phyloP scores from a whole-genome alignment of 2,888 invertebrate genomes.

The Melanotus villosus region DNA sequence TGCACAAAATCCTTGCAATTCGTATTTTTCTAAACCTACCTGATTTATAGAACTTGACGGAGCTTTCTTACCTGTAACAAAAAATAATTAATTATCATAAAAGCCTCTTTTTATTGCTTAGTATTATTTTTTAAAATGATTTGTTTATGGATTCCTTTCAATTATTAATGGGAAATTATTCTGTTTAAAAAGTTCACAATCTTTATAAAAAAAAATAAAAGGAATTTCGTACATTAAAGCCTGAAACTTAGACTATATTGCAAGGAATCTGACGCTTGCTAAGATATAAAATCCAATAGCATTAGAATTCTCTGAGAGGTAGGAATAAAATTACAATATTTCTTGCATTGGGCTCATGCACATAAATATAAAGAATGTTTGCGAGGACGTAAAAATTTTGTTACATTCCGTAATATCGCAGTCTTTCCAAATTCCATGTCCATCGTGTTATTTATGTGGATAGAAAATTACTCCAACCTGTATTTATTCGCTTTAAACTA shows the following conservation, averaged over 20 bases:
- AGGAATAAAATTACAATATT: slow-evolving; percentile 41
- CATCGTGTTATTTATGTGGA: neutral
- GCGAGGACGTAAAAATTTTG: slow-evolving; percentile 24
- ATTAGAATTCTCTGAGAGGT: slow-evolving; percentile 15
- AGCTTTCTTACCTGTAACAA: too few relatives aligned
- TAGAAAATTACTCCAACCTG: neutral
- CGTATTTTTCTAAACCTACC: too few relatives aligned
- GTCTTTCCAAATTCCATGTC: slow-evolving; percentile 5
- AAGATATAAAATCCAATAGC: slow-evolving; percentile 27
- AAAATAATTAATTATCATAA: too few relatives aligned
- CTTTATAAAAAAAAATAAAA: too few relatives aligned
- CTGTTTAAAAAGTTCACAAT: too few relatives aligned
- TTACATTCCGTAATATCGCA: slow-evolving; percentile 9
- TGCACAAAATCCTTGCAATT: too few relatives aligned
- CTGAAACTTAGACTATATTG: neutral
- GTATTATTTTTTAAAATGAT: too few relatives aligned
- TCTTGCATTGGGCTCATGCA: slow-evolving; percentile 25
- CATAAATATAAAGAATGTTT: slow-evolving; percentile 15
- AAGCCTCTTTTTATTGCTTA: too few relatives aligned
- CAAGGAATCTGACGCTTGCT: neutral
- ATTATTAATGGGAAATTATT: too few relatives aligned
- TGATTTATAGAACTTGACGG: too few relatives aligned
- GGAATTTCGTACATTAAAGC: neutral
- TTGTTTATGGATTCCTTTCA: too few relatives aligned
- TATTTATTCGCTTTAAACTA: neutral